Conservation (phyloP, 35 echinoderm and acorn worm species). For the Heliocidaris tuberculata region DNA sequence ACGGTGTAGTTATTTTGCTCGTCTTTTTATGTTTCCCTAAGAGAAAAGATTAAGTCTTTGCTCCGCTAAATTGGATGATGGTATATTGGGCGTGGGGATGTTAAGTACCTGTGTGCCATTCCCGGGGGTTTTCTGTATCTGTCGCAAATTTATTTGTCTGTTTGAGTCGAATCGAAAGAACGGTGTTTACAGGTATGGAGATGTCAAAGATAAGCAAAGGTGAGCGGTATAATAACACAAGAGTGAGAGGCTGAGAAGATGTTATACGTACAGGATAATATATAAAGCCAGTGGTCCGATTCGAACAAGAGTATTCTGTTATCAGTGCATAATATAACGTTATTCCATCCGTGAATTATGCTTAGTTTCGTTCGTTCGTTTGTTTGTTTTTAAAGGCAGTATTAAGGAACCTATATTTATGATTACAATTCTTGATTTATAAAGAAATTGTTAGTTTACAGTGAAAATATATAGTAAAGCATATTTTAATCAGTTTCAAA, state of each 20-base stretch:
- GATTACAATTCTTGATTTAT: too few relatives aligned
- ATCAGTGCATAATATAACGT: too few relatives aligned
- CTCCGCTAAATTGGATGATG: not conserved
- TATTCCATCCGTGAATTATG: too few relatives aligned
- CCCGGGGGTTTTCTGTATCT: not conserved
- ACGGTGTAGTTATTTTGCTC: not conserved
- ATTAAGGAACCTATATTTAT: too few relatives aligned
- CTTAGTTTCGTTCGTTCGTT: too few relatives aligned
- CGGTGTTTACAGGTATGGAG: not conserved
- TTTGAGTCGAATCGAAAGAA: not conserved
- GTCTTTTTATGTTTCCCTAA: not conserved
- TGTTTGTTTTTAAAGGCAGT: too few relatives aligned
- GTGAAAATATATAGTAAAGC: too few relatives aligned
- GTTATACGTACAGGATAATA: not conserved
- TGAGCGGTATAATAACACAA: not conserved
- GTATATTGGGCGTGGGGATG: not conserved
- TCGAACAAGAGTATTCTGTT: not conserved
- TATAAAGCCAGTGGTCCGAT: not conserved
- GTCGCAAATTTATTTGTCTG: not conserved
- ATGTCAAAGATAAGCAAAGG: not conserved
- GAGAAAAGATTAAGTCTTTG: constrained; percentile 4
- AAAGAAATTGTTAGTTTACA: too few relatives aligned
- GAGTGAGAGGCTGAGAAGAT: not conserved
- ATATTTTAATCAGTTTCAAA: too few relatives aligned
- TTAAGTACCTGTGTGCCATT: not conserved